These are phyloP conservation scores for Hypercompe scribonia DNA, from an alignment of 2,888 invertebrate genomes.

Conservation along the genomic window DNA sequence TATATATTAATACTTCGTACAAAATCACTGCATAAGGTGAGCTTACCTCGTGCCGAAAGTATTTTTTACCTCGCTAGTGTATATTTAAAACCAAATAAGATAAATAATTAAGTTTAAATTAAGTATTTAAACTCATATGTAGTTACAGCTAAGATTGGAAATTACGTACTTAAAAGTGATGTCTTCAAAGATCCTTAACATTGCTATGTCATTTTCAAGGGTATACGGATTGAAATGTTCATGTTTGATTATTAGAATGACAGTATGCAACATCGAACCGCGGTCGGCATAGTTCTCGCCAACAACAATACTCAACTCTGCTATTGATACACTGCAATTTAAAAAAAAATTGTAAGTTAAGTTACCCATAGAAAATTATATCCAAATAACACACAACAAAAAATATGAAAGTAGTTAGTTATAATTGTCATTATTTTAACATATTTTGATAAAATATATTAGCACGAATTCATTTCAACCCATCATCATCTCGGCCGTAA, in stretches of 20 bases:
- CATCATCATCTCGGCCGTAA: too few species aligned
- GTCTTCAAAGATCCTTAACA: conserved; percentile 67
- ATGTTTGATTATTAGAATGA: conserved; percentile 67
- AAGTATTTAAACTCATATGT: too few species aligned
- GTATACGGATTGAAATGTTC: conserved; percentile 66
- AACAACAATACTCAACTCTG: conserved; percentile 66
- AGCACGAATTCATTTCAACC: not conserved
- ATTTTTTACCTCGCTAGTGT: too few species aligned
- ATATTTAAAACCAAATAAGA: too few species aligned
- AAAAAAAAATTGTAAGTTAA: not conserved
- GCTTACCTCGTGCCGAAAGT: too few species aligned
- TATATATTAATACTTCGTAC: too few species aligned
- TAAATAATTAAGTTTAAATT: too few species aligned
- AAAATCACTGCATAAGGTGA: too few species aligned
- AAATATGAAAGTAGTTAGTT: too few species aligned
- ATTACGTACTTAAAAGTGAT: conserved; percentile 56
- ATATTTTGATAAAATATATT: not conserved
- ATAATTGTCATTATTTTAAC: too few species aligned
- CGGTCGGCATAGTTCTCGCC: conserved; percentile 78
- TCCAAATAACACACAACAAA: not conserved
- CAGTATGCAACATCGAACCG: conserved; percentile 62
- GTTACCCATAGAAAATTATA: not conserved
- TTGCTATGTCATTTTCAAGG: conserved; percentile 64
- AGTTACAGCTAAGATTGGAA: not conserved
- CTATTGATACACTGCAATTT: conserved; percentile 64